Evolutionary conservation across 2,797 vertebrate genomes (phyloP).

Genomic region (Enteromius treurensis): DNA sequence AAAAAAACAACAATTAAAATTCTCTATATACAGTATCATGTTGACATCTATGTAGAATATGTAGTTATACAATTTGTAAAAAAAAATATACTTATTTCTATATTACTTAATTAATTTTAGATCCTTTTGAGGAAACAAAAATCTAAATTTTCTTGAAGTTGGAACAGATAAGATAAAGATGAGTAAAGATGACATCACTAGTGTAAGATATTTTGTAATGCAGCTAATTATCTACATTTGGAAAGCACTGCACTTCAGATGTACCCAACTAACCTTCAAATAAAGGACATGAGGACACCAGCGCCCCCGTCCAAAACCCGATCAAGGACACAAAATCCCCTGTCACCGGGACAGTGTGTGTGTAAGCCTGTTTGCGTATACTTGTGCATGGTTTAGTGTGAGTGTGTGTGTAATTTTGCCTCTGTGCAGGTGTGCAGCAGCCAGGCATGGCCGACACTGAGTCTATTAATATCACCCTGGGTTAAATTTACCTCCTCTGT

Average conservation of each 20-base stretch:
- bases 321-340: slow-evolving; percentile 60
- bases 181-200: neutral
- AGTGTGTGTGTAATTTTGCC: slow-evolving; percentile 3
- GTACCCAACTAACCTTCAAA: slow-evolving; percentile 30
- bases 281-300: slow-evolving; percentile 54
- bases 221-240: slow-evolving; percentile 8
- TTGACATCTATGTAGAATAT: no score
- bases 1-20: no score
- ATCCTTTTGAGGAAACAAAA: neutral
- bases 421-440: slow-evolving; percentile 34
- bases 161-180: neutral
- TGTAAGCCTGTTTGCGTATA: slow-evolving; percentile 23
- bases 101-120: neutral
- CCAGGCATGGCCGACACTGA: slow-evolving; percentile 25
- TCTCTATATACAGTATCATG: no score
- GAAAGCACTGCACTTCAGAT: slow-evolving; percentile 8
- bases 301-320: slow-evolving; percentile 31
- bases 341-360: slow-evolving; percentile 6
- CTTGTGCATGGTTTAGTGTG: slow-evolving; percentile 15
- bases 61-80: no score
- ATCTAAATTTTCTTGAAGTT: neutral
- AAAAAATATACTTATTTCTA: no score
- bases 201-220: neutral
- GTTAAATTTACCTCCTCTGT: slow-evolving; percentile 43
- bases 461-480: slow-evolving; percentile 56